A percentile compares a stretch with the other conserved stretches of the same genome.
Conservation (phyloP, 1,140 invertebrate genomes). For the Anastatus disparis region DNA sequence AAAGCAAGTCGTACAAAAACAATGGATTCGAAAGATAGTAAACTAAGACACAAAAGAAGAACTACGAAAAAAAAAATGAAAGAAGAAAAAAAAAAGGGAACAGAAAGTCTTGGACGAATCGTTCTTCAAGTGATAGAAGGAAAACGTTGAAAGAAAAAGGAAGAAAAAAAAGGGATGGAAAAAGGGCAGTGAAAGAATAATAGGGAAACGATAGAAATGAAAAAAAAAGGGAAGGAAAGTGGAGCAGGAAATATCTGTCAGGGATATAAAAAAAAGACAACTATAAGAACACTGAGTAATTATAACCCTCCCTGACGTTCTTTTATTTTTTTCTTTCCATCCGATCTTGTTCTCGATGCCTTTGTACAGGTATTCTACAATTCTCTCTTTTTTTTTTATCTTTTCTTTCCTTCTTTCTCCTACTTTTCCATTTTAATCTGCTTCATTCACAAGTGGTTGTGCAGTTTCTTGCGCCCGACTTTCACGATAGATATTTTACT, state of each 20-base stretch:
- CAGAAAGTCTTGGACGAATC: conserved; percentile 17
- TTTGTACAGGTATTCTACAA: too few species aligned
- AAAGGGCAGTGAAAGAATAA: not conserved
- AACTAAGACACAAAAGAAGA: conserved; percentile 12
- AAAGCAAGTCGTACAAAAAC: not conserved
- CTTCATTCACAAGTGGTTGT: conserved; percentile 31
- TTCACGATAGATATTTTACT: not conserved
- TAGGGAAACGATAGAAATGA: conserved; percentile 12
- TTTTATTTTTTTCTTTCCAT: conserved; percentile 33
- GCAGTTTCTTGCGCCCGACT: not conserved
- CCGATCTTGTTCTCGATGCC: not conserved
- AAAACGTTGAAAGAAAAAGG: conserved; percentile 6
- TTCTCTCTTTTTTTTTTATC: not conserved
- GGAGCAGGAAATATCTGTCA: conserved; percentile 38
- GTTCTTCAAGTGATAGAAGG: conserved; percentile 1
- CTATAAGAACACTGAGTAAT: conserved; percentile 44
- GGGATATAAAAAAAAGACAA: conserved; percentile 35
- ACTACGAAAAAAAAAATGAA: not conserved
- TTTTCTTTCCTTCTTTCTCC: not conserved
- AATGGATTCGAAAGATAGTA: conserved; percentile 19
- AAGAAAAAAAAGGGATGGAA: not conserved
- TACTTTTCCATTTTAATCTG: conserved; percentile 42
- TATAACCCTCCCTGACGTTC: conserved; percentile 40
- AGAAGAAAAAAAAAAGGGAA: not conserved
- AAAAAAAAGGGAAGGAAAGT: not conserved